These are phyloP conservation scores for Trichogramma evanescens DNA, from an alignment of 2,888 invertebrate species.

Conservation along the genomic window DNA sequence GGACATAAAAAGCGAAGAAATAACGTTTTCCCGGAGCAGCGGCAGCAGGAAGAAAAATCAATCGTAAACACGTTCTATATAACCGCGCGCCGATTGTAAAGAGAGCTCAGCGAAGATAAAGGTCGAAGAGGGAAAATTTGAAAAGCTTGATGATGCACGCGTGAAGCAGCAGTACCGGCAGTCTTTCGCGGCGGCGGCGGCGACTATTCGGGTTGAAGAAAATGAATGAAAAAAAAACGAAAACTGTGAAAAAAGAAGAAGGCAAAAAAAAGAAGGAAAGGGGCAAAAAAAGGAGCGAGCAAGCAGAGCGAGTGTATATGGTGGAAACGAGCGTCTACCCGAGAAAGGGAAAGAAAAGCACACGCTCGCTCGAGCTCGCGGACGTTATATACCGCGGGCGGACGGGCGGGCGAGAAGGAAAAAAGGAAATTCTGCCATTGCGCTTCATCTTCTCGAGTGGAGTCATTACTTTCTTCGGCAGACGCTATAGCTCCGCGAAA, in stretches of 20 bases:
- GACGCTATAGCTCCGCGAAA: slow-evolving; percentile 13
- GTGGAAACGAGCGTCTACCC: no score
- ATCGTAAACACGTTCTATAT: no score
- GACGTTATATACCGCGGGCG: no score
- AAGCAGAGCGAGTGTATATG: slow-evolving; percentile 4
- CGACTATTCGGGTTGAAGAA: neutral
- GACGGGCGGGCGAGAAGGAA: slow-evolving; percentile 6
- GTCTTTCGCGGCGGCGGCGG: neutral
- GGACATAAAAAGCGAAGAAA: no score
- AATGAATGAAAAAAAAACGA: slow-evolving; percentile 7
- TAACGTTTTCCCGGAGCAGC: no score
- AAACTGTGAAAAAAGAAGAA: slow-evolving; percentile 5
- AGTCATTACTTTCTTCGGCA: slow-evolving; percentile 37
- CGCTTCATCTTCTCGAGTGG: slow-evolving; percentile 40
- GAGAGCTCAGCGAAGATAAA: no score
- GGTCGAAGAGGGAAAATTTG: slow-evolving; percentile 2
- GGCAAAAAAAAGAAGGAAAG: slow-evolving; percentile 12
- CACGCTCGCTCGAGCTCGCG: no score
- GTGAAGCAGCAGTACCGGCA: neutral
- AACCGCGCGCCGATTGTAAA: no score
- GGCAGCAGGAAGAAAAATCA: no score
- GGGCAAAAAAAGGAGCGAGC: slow-evolving; percentile 10
- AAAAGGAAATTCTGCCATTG: slow-evolving; percentile 24
- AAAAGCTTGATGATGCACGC: slow-evolving; percentile 13
- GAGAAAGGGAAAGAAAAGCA: no score